These are phyloP conservation scores for Limnothrissa miodon DNA, from an alignment of 2,113 vertebrate genomes.

Conservation along the genomic window DNA sequence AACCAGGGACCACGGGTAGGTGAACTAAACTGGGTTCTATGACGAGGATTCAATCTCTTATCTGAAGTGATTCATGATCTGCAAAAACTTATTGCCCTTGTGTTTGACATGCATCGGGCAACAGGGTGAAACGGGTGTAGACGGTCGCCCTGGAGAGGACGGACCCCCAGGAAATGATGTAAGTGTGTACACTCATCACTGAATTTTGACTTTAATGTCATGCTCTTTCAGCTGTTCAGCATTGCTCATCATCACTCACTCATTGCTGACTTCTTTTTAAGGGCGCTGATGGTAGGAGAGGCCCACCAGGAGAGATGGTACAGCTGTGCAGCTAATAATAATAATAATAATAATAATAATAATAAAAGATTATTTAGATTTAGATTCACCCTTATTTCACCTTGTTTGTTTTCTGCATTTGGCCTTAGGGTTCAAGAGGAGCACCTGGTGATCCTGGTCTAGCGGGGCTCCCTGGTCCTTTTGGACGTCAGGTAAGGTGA, in stretches of 20 bases:
- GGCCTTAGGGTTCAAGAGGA: slow-evolving; percentile 57
- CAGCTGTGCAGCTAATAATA: background rate
- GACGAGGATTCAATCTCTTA: background rate
- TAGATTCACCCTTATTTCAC: too few species aligned
- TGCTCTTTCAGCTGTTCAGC: background rate
- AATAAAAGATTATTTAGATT: too few species aligned
- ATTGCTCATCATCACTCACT: background rate
- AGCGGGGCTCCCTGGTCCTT: slow-evolving; percentile 53
- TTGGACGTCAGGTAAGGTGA: slow-evolving; percentile 61
- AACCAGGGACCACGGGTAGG: slow-evolving; percentile 53
- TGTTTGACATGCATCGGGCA: background rate
- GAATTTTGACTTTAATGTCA: background rate
- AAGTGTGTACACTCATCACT: slow-evolving; percentile 35
- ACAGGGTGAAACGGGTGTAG: slow-evolving; percentile 62
- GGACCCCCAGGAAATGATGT: slow-evolving; percentile 61
- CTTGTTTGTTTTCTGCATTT: slow-evolving; percentile 15
- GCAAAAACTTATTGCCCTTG: too few species aligned
- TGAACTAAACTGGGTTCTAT: background rate
- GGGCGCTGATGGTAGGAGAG: slow-evolving; percentile 63
- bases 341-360: background rate
- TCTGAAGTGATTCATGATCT: background rate
- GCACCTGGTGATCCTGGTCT: slow-evolving; percentile 51
- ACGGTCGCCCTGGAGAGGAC: slow-evolving; percentile 45
- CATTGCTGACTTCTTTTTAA: slow-evolving; percentile 36
- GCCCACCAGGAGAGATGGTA: slow-evolving; percentile 54